Base-by-base conservation (phyloP, 2,888 invertebrate species). In the Axea sp. region DNA sequence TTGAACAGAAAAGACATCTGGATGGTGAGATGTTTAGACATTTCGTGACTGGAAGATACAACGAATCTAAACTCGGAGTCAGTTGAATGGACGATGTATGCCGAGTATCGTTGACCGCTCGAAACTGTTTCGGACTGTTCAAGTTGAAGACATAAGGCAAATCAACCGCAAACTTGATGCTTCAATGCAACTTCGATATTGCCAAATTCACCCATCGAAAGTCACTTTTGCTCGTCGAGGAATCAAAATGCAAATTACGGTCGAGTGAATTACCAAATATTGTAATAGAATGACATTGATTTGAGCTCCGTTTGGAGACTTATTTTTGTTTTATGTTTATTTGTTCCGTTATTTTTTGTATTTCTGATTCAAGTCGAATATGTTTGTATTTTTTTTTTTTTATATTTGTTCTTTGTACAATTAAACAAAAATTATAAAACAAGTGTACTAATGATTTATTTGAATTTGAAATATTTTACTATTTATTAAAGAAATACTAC, bases 1-100 rank as follows among this genome's bases (percentile, higher is more conserved):
- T 6, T 22, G 31, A 59, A 57, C 19, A 31, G 60, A 60, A 45
- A 43, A 69, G 43, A 53, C 43, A 28, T 30, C 28, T 8, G 17
- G 49, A 15, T 8, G 37, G 39, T 39, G 28, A 55, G 35, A 47
- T 71, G 71, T 71, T 71, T 71, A 45, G 71, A 71, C 62, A 22
- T 62, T 55, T 49, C 60, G 53, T 51, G 53, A 43, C 53, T 35
- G 17, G 35, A 49, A 51, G 43, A 43, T 57, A 49, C 51, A 65
- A 65, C 65, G 53, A 72, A 65, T 51, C 51, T 33, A 33, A 59
- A 64, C 43, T 59, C 41, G 12, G 51, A 31, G 41, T 7, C 39
- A 12, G 35, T 9, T 65, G 65, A 65, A 72, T 65, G 96, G 94
- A 5, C 92, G 92, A 92, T 90, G 92, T 3, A 87, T 95, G 87